phyloP scores from a whole-genome alignment of 2,888 invertebrate species.

The Drosophila incognita region DNA sequence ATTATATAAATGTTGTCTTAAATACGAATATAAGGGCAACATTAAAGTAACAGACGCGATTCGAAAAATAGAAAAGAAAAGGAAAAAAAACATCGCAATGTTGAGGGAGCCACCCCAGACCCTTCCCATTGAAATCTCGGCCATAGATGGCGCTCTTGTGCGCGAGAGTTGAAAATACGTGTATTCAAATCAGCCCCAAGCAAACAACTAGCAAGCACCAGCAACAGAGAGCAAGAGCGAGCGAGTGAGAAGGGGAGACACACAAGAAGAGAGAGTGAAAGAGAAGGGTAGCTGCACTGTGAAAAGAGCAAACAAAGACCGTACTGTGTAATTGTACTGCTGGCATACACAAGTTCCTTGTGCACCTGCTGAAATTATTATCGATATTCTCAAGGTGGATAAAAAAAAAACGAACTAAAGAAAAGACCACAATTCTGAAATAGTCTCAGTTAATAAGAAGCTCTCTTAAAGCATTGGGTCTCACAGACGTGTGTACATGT shows the following conservation, averaged over 20 bases:
- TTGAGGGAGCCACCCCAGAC: conserved; percentile 34
- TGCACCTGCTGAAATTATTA: conserved; percentile 38
- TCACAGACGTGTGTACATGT: conserved; percentile 15
- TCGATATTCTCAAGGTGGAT: conserved; percentile 10
- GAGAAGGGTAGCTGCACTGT: conserved; percentile 14
- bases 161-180: conserved; percentile 45
- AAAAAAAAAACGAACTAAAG: neutral
- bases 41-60: conserved; percentile 27
- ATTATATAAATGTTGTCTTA: neutral
- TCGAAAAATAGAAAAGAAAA: conserved; percentile 13
- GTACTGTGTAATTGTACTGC: neutral
- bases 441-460: neutral
- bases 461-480: conserved; percentile 40
- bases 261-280: conserved; percentile 13
- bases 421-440: neutral
- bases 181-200: conserved; percentile 76
- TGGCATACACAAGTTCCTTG: conserved; percentile 1
- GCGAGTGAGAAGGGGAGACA: conserved; percentile 18
- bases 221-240: conserved; percentile 20
- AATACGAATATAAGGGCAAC: conserved; percentile 1
- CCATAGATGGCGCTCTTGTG: conserved; percentile 81
- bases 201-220: conserved; percentile 27
- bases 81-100: conserved; percentile 56
- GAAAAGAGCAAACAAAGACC: conserved; percentile 30
- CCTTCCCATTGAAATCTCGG: conserved; percentile 64